phyloP scores from a whole-genome alignment of 2,888 invertebrate species.

The Trachelus tabidus region DNA sequence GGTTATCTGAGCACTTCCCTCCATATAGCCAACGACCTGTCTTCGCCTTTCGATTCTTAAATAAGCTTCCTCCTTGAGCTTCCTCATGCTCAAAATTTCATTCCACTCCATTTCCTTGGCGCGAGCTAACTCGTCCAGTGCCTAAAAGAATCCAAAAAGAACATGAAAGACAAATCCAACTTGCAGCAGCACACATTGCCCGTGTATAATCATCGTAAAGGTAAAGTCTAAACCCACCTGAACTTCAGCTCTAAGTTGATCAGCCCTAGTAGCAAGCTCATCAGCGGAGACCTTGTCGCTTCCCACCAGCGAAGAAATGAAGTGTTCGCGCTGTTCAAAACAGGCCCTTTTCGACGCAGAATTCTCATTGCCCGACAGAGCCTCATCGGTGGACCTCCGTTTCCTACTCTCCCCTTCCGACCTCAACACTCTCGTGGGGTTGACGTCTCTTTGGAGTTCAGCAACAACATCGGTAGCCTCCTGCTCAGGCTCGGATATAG shows the following conservation, averaged over 20 bases:
- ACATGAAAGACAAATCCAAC: background rate
- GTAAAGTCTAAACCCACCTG: slow-evolving; percentile 40
- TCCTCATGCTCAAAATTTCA: slow-evolving; percentile 82
- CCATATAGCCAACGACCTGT: slow-evolving; percentile 70
- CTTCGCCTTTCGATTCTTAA: slow-evolving; percentile 77
- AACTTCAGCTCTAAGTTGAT: slow-evolving; percentile 56
- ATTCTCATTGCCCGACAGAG: slow-evolving; percentile 42
- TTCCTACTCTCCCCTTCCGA: slow-evolving; percentile 34
- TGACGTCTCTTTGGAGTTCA: slow-evolving; percentile 46
- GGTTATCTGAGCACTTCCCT: slow-evolving; percentile 43
- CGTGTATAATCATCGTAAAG: background rate
- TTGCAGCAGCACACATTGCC: background rate
- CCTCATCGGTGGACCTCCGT: slow-evolving; percentile 43
- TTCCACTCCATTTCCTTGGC: slow-evolving; percentile 91
- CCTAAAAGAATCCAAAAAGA: slow-evolving; percentile 65
- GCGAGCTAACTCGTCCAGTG: slow-evolving; percentile 78
- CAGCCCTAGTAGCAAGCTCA: slow-evolving; percentile 55
- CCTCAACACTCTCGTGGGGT: slow-evolving; percentile 26
- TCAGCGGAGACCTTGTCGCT: slow-evolving; percentile 56
- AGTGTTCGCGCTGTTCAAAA: slow-evolving; percentile 57
- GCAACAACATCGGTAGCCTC: slow-evolving; percentile 45
- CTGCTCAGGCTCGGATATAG: slow-evolving; percentile 33
- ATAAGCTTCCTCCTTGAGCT: slow-evolving; percentile 85
- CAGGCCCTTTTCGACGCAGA: slow-evolving; percentile 32
- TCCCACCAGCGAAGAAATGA: slow-evolving; percentile 56